Percentiles rank a stretch among this genome's conserved stretches.
These are phyloP conservation scores for Trinorchestia longiramus DNA, from an alignment of 1,140 invertebrate species.

Conservation along the genomic window DNA sequence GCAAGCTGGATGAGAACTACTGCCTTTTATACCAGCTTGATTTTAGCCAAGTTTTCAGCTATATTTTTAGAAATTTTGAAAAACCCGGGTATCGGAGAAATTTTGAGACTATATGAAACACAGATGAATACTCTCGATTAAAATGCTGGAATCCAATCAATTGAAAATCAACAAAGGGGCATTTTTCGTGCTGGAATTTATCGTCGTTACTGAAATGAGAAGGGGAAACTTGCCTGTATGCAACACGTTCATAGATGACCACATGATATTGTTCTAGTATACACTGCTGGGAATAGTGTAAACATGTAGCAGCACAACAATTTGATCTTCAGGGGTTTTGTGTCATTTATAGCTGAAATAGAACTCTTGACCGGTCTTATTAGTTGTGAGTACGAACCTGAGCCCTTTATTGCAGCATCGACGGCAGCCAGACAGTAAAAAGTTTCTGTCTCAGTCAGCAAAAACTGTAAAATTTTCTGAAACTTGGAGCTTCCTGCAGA, in stretches of 20 bases:
- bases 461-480: slow-evolving; percentile 37
- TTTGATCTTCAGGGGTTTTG: not conserved
- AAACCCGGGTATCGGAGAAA: not conserved
- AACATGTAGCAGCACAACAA: not conserved
- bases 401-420: not conserved
- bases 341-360: not conserved
- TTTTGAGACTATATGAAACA: not conserved
- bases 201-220: not conserved
- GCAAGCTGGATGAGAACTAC: not conserved
- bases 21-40: slow-evolving; percentile 6
- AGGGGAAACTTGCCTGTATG: not conserved
- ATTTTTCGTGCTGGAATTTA: not conserved
- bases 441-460: slow-evolving; percentile 41
- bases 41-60: slow-evolving; percentile 23
- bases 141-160: not conserved
- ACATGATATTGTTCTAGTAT: not conserved
- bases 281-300: not conserved
- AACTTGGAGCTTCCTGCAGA: slow-evolving; percentile 18
- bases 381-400: not conserved
- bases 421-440: not conserved
- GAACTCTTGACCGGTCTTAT: not conserved
- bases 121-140: not conserved
- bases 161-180: not conserved
- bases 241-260: not conserved
- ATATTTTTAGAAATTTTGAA: not conserved